Conservation (phyloP, 2,797 vertebrate species). For the Smutsia temminckii region DNA sequence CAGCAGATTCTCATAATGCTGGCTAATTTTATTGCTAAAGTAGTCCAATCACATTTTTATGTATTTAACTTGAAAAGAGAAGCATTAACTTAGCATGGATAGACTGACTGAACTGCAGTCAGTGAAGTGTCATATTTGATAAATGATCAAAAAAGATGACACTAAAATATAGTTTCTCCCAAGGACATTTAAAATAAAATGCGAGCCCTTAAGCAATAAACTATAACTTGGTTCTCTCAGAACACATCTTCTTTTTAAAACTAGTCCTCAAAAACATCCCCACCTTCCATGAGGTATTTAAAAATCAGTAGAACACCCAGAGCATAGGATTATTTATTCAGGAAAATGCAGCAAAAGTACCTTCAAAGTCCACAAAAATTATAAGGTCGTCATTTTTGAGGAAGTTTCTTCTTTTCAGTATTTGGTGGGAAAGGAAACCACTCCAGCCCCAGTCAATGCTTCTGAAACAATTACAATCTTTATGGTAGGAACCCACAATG, state of each 20-base stretch:
- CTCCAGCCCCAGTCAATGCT: conserved; percentile 83
- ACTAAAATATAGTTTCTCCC: not conserved
- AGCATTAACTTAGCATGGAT: not conserved
- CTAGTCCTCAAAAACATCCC: not conserved
- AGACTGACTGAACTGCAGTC: not conserved
- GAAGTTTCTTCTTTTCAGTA: conserved; percentile 87
- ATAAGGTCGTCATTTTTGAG: conserved; percentile 93
- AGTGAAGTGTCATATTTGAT: not conserved
- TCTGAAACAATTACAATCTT: conserved; percentile 83
- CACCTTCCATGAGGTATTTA: not conserved
- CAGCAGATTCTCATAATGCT: not conserved
- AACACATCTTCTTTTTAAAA: not conserved
- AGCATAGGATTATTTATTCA: not conserved
- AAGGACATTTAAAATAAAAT: not conserved
- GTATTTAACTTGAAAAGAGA: not conserved
- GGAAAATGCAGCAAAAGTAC: conserved; percentile 77
- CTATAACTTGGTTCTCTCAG: not conserved
- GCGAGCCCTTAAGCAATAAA: not conserved
- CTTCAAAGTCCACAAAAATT: conserved; percentile 90
- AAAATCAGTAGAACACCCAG: not conserved
- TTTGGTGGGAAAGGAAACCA: conserved; percentile 88
- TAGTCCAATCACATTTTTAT: not conserved
- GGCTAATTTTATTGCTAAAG: conserved; percentile 9
- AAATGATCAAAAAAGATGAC: not conserved
- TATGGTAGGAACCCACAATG: conserved; percentile 79